A percentile compares a stretch with the other conserved stretches of the same genome.
phyloP scores from a whole-genome alignment of 2,888 invertebrate genomes.

The Metacarcinus magister region DNA sequence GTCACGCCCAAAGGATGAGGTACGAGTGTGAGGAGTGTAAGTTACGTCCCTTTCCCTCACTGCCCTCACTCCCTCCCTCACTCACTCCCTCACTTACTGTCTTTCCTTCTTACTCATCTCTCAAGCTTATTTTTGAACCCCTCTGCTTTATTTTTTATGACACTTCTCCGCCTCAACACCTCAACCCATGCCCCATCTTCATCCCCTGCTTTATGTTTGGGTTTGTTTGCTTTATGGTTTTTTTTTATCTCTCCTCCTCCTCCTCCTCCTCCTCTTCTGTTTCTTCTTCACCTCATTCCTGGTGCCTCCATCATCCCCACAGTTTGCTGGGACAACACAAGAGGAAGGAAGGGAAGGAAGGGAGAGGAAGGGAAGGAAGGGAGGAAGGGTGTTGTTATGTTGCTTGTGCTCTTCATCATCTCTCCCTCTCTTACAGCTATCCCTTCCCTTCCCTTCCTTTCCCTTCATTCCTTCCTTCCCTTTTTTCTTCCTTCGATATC shows the following conservation, averaged over 20 bases:
- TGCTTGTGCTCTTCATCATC: background rate
- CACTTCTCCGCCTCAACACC: background rate
- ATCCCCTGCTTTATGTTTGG: background rate
- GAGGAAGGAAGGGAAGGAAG: no score
- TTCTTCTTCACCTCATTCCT: background rate
- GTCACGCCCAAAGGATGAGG: background rate
- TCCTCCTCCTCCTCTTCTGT: background rate
- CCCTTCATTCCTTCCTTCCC: background rate
- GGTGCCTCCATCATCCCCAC: no score
- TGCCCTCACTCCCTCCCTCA: background rate
- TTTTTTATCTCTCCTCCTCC: background rate
- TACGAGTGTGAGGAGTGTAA: background rate
- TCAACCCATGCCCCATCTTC: background rate
- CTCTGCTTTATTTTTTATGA: background rate
- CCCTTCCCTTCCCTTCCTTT: background rate
- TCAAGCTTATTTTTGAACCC: conserved; percentile 4
- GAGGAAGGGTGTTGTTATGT: background rate
- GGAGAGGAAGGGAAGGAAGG: no score
- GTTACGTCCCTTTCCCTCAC: background rate
- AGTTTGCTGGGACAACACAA: no score
- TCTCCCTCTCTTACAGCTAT: background rate
- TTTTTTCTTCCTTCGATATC: background rate
- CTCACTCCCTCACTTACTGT: conserved; percentile 29
- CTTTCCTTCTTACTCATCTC: background rate
- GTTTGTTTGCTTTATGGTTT: background rate